Evolutionary conservation across 1,140 invertebrate species (phyloP).

Genomic region (Lepidotrigona ventralis): DNA sequence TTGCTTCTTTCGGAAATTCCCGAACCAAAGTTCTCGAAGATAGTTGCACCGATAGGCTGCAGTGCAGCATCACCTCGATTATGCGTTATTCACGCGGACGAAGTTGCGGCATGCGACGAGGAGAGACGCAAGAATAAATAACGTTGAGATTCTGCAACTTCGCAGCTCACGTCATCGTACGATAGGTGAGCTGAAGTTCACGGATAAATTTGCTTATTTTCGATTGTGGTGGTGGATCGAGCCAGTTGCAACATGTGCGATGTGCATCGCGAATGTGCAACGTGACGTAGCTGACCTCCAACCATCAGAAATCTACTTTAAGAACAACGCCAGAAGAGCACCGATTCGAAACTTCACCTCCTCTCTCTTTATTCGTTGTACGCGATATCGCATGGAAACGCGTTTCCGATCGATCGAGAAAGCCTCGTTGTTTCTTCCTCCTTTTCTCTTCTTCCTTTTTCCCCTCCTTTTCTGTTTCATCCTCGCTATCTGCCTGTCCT

Average conservation of each 20-base stretch:
- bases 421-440: too few species aligned
- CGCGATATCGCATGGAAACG: neutral
- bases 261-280: neutral
- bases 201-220: constrained; percentile 2
- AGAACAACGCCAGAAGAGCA: neutral
- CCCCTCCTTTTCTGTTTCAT: neutral
- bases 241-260: constrained; percentile 2
- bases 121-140: neutral
- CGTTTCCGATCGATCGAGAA: neutral
- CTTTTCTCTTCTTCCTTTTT: neutral
- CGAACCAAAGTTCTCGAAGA: too few species aligned
- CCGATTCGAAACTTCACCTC: neutral
- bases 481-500: constrained; percentile 17
- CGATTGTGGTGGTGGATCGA: neutral
- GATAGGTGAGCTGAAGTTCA: constrained; percentile 17
- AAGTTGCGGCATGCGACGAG: too few species aligned
- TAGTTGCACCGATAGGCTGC: too few species aligned
- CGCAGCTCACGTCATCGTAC: too few species aligned
- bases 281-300: constrained; percentile 10
- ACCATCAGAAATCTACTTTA: constrained; percentile 1
- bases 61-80: too few species aligned
- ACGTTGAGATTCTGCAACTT: neutral
- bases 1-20: too few species aligned
- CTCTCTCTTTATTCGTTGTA: too few species aligned
- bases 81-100: too few species aligned